Conservation (phyloP, 2,113 vertebrate species). For the Fulica atra region DNA sequence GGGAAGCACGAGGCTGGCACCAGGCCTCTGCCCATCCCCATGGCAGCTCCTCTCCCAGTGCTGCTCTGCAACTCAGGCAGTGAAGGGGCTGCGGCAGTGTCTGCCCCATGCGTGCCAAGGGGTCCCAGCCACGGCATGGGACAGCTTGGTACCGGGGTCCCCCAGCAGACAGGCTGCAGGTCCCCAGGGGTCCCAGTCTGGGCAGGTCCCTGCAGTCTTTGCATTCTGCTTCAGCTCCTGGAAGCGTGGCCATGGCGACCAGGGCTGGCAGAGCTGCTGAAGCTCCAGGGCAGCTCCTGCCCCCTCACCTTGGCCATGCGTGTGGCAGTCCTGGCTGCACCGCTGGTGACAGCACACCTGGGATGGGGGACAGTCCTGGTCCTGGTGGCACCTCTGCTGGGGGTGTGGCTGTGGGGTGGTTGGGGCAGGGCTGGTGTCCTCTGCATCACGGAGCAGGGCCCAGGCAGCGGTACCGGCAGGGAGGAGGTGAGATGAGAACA, state of each 20-base stretch:
- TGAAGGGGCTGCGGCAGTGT: not conserved
- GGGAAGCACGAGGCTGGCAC: not conserved
- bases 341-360: not conserved
- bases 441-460: not conserved
- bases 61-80: too few species aligned
- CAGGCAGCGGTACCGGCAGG: fast-evolving
- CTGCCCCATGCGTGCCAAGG: too few species aligned
- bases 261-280: not conserved
- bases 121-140: not conserved
- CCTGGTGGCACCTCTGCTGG: not conserved
- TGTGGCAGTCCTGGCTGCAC: not conserved
- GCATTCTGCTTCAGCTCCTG: not conserved
- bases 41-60: not conserved
- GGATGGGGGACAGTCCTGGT: not conserved
- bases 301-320: not conserved
- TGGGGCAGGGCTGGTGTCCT: not conserved
- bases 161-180: fast-evolving
- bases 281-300: not conserved
- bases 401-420: not conserved
- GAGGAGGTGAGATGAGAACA: not conserved
- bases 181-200: not conserved
- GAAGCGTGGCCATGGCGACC: not conserved
- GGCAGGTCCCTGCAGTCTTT: not conserved
- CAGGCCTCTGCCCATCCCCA: not conserved
- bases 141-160: not conserved